phyloP scores from a whole-genome alignment of 1,140 invertebrate species.

The Lepeophtheirus salmonis region DNA sequence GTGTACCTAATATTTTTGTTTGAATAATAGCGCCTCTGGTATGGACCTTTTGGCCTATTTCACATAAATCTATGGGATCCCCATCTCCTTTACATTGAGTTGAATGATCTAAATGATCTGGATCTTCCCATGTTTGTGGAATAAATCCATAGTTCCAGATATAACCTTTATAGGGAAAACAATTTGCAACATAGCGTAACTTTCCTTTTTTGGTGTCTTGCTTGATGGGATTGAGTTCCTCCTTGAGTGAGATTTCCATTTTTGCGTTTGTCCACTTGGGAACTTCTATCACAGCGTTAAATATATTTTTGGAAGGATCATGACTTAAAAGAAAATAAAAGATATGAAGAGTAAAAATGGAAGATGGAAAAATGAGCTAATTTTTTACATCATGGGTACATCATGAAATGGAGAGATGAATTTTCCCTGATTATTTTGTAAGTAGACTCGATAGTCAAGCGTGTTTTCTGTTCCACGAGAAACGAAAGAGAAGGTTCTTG shows the following conservation, averaged over 20 bases:
- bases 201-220: slow-evolving; percentile 96
- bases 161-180: slow-evolving; percentile 96
- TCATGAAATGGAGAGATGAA: slow-evolving; percentile 89
- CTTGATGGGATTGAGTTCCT: slow-evolving; percentile 86
- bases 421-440: background rate
- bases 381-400: slow-evolving; percentile 55
- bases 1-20: slow-evolving; percentile 72
- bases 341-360: background rate
- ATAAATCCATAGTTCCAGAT: slow-evolving; percentile 99
- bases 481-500: background rate
- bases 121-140: slow-evolving; percentile 43
- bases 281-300: slow-evolving; percentile 96
- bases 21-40: slow-evolving; percentile 28
- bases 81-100: slow-evolving; percentile 88
- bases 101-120: slow-evolving; percentile 47
- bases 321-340: slow-evolving; percentile 30
- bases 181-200: slow-evolving; percentile 82
- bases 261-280: slow-evolving; percentile 98
- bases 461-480: background rate
- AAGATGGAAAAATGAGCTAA: background rate
- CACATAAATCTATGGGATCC: slow-evolving; percentile 94
- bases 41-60: slow-evolving; percentile 56
- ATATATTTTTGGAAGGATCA: slow-evolving; percentile 50
- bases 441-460: background rate
- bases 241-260: slow-evolving; percentile 60